These are phyloP conservation scores for Rhyacichthys aspro DNA, from an alignment of 2,797 vertebrate species.

Conservation along the genomic window DNA sequence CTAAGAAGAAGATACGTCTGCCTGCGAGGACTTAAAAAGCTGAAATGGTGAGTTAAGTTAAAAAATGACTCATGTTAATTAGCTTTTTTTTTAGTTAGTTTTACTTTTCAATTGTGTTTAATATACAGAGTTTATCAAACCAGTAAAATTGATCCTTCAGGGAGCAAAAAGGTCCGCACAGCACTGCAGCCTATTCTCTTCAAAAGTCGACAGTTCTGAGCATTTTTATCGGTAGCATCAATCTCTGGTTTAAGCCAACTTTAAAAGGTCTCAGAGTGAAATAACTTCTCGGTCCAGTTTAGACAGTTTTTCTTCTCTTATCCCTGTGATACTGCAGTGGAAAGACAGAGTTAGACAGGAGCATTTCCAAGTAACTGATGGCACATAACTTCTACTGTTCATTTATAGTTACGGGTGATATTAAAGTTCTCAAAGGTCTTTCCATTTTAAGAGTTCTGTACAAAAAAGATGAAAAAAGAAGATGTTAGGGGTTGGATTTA, in stretches of 20 bases:
- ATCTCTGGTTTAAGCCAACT: background rate
- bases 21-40: no score
- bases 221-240: background rate
- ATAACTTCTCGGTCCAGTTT: background rate
- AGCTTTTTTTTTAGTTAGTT: no score
- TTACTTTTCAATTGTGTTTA: no score
- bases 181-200: background rate
- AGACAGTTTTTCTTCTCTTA: background rate
- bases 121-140: no score
- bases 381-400: background rate
- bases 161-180: background rate
- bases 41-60: no score
- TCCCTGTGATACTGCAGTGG: background rate
- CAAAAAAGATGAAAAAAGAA: no score
- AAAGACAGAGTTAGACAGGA: background rate
- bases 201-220: conserved; percentile 1
- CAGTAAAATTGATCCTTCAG: background rate
- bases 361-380: background rate
- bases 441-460: no score
- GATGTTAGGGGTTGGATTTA: no score
- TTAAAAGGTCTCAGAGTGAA: background rate
- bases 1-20: no score
- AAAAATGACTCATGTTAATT: no score
- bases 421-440: no score
- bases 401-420: no score